phyloP scores from a whole-genome alignment of 2,113 vertebrate genomes.

The Solenodon paradoxus region DNA sequence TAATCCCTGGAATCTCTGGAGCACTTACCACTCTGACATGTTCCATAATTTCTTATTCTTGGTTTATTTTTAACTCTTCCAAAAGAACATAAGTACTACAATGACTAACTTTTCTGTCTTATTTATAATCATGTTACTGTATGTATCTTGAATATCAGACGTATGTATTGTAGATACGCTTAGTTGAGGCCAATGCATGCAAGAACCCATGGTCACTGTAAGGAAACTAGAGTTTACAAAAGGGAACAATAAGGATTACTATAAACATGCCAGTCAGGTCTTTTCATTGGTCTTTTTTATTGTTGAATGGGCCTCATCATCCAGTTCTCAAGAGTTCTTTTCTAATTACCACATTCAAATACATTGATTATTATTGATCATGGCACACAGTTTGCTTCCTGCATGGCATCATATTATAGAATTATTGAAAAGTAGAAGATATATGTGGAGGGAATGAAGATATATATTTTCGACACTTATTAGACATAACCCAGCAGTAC shows the following conservation, averaged over 20 bases:
- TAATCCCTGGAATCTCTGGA: not conserved
- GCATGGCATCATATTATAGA: not conserved
- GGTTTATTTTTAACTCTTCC: not conserved
- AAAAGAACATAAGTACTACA: not conserved
- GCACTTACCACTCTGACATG: not conserved
- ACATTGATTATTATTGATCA: not conserved
- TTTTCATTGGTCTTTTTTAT: not conserved
- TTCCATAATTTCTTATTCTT: not conserved
- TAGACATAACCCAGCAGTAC: not conserved
- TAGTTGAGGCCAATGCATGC: not conserved
- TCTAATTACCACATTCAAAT: not conserved
- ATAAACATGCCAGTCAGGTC: not conserved
- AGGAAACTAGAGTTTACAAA: not conserved
- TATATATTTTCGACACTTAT: not conserved
- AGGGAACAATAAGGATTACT: not conserved
- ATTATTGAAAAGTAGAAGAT: not conserved
- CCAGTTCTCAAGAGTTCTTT: constrained; percentile 15
- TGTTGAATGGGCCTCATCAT: not conserved
- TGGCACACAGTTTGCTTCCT: not conserved
- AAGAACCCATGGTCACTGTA: not conserved
- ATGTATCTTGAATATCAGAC: not conserved
- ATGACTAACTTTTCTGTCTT: not conserved
- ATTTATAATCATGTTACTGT: not conserved
- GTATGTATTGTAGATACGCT: too few species aligned
- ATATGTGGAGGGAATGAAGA: not conserved